Evolutionary conservation across 2,888 invertebrate genomes (phyloP), one percentile per base, ranked within the genome.

Genomic region (Anoncus sp.): DNA sequence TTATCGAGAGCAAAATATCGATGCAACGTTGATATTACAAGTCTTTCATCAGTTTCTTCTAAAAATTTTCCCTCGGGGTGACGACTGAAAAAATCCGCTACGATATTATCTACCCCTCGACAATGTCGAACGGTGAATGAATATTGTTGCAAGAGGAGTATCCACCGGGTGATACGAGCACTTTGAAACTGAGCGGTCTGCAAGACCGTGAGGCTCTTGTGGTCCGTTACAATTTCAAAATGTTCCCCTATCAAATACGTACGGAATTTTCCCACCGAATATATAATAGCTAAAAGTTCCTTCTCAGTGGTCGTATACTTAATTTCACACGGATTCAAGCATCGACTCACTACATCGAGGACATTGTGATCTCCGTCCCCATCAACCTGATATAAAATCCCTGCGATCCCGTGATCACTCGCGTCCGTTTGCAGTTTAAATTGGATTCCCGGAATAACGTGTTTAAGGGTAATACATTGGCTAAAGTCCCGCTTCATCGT

Each of bases 51-150:
- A 9, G 31, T 20, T 49, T 63, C 43, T 2, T 43, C n/a, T 24
- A 24, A 43, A n/a, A 60, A 63, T 49, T 49, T 63, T 20, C 20
- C 20, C 2, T 18, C 12, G 0, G 35, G 63, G 12, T 63, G 49
- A 2, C 63, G 83, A 5, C 80, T n/a, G n/a, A n/a, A n/a, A n/a
- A n/a, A n/a, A n/a, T n/a, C n/a, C n/a, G n/a, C n/a, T n/a, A n/a
- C n/a, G 0, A 84, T 16, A 63, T 86, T 87, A 4, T 85, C 81
- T 0, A n/a, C 49, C 0, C 85, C 87, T 10, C 55, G 72, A 60
- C 63, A 65, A 49, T 65, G 35, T 20, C 14, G 12, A 6, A 65
- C 35, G 10, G 47, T 12, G 47, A 67, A 74, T 1, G 60, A 27
- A 22, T 53, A 74, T 43, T 74, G 49, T 65, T 72, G 57, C 14